A percentile compares a stretch with the other conserved stretches of the same genome.
These are phyloP conservation scores for Elmis aenea DNA, from an alignment of 2,888 invertebrate species.

Conservation along the genomic window DNA sequence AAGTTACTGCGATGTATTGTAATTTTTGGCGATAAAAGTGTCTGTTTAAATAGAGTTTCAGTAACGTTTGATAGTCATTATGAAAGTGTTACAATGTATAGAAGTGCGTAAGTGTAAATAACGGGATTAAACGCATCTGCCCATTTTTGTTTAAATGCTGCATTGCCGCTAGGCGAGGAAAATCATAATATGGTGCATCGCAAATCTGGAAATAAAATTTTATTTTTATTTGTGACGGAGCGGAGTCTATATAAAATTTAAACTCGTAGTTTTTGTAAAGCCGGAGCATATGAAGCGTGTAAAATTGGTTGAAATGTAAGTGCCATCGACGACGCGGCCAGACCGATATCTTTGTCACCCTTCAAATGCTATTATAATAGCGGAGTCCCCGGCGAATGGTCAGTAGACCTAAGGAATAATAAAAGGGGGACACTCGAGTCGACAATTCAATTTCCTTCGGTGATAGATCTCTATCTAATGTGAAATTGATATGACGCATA, in stretches of 20 bases:
- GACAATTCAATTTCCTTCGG: constrained; percentile 46
- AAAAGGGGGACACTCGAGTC: constrained; percentile 40
- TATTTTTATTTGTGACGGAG: constrained; percentile 32
- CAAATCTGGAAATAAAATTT: constrained; percentile 33
- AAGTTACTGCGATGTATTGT: too few relatives aligned
- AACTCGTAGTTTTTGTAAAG: constrained; percentile 27
- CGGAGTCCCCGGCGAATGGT: constrained; percentile 36
- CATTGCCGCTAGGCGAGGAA: not conserved
- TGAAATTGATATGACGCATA: constrained; percentile 45
- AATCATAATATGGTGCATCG: not conserved
- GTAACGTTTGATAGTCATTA: too few relatives aligned
- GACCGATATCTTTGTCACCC: constrained; percentile 44
- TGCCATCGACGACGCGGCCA: constrained; percentile 41
- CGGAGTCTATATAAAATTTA: constrained; percentile 35
- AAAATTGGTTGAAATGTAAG: constrained; percentile 44
- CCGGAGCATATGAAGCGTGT: constrained; percentile 41
- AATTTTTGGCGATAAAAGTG: too few relatives aligned
- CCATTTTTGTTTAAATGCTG: constrained; percentile 25
- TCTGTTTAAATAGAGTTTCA: too few relatives aligned
- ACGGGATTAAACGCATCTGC: too few relatives aligned
- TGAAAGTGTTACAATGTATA: too few relatives aligned
- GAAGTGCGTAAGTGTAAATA: too few relatives aligned
- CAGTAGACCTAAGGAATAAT: constrained; percentile 42
- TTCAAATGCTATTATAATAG: constrained; percentile 41
- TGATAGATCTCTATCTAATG: constrained; percentile 45